These are phyloP conservation scores for Periophthalmodon schlosseri DNA, from an alignment of 2,113 vertebrate species.

Conservation along the genomic window DNA sequence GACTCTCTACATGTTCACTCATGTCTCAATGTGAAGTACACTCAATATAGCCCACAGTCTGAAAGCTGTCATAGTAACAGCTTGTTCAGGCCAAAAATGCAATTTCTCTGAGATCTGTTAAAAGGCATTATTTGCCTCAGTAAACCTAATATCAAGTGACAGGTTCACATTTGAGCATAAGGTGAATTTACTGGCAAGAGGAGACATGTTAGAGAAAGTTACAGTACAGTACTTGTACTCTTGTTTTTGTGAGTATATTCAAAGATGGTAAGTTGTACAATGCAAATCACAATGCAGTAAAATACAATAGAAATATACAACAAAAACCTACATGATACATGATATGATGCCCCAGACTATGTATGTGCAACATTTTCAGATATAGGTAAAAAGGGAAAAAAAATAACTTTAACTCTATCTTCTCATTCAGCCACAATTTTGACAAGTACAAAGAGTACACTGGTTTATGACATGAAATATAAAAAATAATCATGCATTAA, in stretches of 20 bases:
- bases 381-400: too few species aligned
- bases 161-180: background rate
- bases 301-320: too few species aligned
- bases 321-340: too few species aligned
- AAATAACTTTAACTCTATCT: too few species aligned
- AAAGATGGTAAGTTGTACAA: background rate
- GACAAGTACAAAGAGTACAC: too few species aligned
- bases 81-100: background rate
- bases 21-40: constrained; percentile 1
- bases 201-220: background rate
- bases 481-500: too few species aligned
- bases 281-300: too few species aligned
- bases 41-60: background rate
- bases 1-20: constrained; percentile 4
- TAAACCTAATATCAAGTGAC: background rate
- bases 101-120: background rate
- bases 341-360: too few species aligned
- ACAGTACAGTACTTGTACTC: background rate
- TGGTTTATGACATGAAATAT: too few species aligned
- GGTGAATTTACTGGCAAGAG: background rate
- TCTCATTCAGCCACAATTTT: too few species aligned
- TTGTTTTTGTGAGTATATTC: background rate
- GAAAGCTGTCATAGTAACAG: background rate
- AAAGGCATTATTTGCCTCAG: background rate
- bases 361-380: too few species aligned